Conservation (phyloP, 1,140 invertebrate genomes). For the Drosophila mojavensis region DNA sequence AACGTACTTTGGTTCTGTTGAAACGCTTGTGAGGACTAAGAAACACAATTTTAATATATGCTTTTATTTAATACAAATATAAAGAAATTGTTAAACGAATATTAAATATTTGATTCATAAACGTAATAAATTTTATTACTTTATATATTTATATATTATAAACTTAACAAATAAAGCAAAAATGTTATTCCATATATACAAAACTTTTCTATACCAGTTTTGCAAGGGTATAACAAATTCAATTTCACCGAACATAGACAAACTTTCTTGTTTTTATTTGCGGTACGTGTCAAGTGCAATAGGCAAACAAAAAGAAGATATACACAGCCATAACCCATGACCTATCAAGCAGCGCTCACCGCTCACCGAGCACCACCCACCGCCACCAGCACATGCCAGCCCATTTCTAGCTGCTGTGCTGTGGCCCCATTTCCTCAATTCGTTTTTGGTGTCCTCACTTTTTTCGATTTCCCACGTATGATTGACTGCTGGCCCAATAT, state of each 20-base stretch:
- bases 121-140: too few species aligned
- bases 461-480: constrained; percentile 44
- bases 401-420: constrained; percentile 20
- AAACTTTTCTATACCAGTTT: constrained; percentile 26
- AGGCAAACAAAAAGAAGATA: constrained; percentile 42
- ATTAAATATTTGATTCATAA: too few species aligned
- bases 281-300: constrained; percentile 65
- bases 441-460: constrained; percentile 7
- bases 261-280: constrained; percentile 56
- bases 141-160: too few species aligned
- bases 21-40: neutral
- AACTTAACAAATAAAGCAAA: too few species aligned
- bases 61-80: too few species aligned
- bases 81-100: too few species aligned
- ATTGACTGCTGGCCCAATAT: constrained; percentile 50
- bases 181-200: too few species aligned
- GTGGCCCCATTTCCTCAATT: constrained; percentile 14
- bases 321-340: constrained; percentile 3
- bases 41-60: too few species aligned
- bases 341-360: too few species aligned
- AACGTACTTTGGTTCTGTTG: neutral
- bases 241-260: neutral
- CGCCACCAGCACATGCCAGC: constrained; percentile 1
- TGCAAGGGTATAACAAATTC: neutral
- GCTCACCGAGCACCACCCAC: neutral